These are phyloP conservation scores for Nematopogon swammerdamellus DNA, from an alignment of 2,888 invertebrate genomes.

Conservation along the genomic window DNA sequence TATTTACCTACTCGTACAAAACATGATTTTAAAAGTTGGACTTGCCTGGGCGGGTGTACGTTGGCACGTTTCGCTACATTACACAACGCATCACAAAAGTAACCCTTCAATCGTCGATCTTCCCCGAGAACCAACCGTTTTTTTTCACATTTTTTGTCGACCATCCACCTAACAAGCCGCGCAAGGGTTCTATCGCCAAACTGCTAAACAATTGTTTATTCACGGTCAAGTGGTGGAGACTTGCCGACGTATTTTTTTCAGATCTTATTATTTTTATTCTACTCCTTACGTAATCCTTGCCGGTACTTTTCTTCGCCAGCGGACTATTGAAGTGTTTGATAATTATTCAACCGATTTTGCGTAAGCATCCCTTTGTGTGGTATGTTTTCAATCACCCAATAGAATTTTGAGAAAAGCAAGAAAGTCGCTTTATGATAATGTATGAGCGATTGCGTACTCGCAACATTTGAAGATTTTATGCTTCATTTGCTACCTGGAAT, in stretches of 20 bases:
- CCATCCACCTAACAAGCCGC: slow-evolving; percentile 32
- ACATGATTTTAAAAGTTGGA: no score
- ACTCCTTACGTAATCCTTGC: neutral
- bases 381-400: neutral
- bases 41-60: slow-evolving; percentile 19
- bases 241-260: neutral
- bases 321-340: neutral
- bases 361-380: neutral
- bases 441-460: no score
- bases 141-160: slow-evolving; percentile 35
- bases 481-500: no score
- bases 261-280: neutral
- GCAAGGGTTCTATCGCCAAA: slow-evolving; percentile 41
- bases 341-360: neutral
- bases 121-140: slow-evolving; percentile 34
- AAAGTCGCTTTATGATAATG: neutral
- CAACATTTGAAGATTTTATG: no score
- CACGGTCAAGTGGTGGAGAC: slow-evolving; percentile 31
- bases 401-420: neutral
- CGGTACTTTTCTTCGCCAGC: no score
- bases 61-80: slow-evolving; percentile 43
- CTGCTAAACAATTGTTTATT: slow-evolving; percentile 54
- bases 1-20: no score
- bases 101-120: slow-evolving; percentile 35
- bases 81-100: slow-evolving; percentile 53